Evolutionary conservation across 2,113 vertebrate species (phyloP), one percentile per base, ranked within the genome.

Genomic region (Nicator chloris): DNA sequence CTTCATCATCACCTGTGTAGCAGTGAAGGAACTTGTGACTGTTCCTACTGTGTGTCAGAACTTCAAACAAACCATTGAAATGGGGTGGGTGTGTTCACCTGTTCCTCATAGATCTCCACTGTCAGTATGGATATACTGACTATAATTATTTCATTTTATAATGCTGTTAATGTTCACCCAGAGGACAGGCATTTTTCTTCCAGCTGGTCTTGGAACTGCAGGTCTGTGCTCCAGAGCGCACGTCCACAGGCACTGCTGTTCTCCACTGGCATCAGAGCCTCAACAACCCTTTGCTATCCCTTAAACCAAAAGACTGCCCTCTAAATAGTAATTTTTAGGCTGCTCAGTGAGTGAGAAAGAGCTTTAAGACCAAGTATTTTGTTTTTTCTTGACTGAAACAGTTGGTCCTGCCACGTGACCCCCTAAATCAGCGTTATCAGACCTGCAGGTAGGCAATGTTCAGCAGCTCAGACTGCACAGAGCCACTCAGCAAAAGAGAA

Each of bases 211-310:
- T 33, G 26, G 39, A 63, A 8, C 19, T 68, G n/a, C 24, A 17
- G 28, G 9, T 63, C 60, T 71, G 13, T 49, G 28, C 42, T 50
- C 50, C 39, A 77, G 27, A 65, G 23, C 42, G 53, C 14, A 10
- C 1, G 0, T 56, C 37, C 35, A 44, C 15, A 11, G 0, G 2
- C 45, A 26, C 28, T 69, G 37, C n/a, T 61, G n/a, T 17, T 76
- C 39, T 86, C 28, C 53, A 4, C 9, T 30, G 50, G 13, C 19
- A 19, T 44, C 60, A 28, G 35, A 44, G 47, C 35, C 72, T 20
- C 31, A 26, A 17, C 18, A 73, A 11, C 31, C 42, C 16, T 77
- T 64, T 61, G 28, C 51, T 27, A 31, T 45, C 21, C 19, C 18
- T 57, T 65, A 63, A 63, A 39, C 16, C 21, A 54, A 76, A 69